These are phyloP conservation scores for Cyclophora albipunctata DNA, from an alignment of 2,888 invertebrate genomes.

Conservation along the genomic window DNA sequence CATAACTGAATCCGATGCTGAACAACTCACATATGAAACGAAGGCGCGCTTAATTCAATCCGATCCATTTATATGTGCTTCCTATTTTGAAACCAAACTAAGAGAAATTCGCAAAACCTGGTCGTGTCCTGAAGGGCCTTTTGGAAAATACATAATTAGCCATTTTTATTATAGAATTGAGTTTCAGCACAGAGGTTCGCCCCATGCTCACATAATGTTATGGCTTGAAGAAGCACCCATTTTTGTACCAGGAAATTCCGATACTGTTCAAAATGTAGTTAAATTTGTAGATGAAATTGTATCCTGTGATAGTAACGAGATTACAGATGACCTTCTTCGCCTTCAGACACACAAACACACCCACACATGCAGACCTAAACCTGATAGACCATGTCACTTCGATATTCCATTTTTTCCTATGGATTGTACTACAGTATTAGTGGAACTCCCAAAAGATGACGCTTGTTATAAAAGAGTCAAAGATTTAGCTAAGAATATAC, in stretches of 20 bases:
- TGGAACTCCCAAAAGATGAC: background rate
- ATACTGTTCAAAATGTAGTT: conserved; percentile 8
- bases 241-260: conserved; percentile 12
- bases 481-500: conserved; percentile 5
- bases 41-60: background rate
- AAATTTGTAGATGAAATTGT: conserved; percentile 18
- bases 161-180: conserved; percentile 23
- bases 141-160: conserved; percentile 10
- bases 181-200: conserved; percentile 28
- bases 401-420: conserved; percentile 18
- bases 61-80: background rate
- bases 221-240: conserved; percentile 26
- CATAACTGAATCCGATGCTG: background rate
- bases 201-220: conserved; percentile 25
- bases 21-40: background rate
- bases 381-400: conserved; percentile 16
- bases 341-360: conserved; percentile 8
- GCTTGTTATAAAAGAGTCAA: too few relatives aligned
- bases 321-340: conserved; percentile 9
- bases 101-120: conserved; percentile 11
- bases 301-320: conserved; percentile 13
- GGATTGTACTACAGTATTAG: conserved; percentile 8
- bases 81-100: conserved; percentile 1
- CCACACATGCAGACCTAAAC: conserved; percentile 17
- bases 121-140: conserved; percentile 14